Evolutionary conservation across 2,888 invertebrate genomes (phyloP), one percentile per base, ranked within the genome.

Genomic region (Drosophila kanekoi): DNA sequence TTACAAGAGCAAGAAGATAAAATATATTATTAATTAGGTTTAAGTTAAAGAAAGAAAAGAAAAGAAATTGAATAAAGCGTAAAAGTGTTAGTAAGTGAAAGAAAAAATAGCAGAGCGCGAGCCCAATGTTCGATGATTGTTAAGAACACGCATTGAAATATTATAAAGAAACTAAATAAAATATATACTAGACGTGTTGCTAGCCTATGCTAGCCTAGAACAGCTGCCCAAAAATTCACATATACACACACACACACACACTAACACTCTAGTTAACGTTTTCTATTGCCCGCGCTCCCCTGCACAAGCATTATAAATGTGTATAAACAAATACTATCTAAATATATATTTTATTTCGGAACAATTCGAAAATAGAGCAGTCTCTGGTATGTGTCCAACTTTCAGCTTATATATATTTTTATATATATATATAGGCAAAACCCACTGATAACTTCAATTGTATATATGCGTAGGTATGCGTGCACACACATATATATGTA

Each of bases 11-110:
- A 73, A 66, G 75, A 28, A 51, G 20, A 14, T 72, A 76, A 79
- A 67, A 61, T 70, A 68, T 87, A 84, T 83, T 83, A 82, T 87
- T 84, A 82, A 87, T 76, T 77, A 76, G 67, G 73, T 67, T 61
- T 76, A 76, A 76, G 77, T 5, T 33, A 11, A 78, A 68, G 43
- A 60, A 48, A 61, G 45, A 57, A 38, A 51, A 51, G 59, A 67
- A 69, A 68, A 59, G 65, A 69, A 71, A 79, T 74, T 84, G 80
- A 84, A 86, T 87, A 85, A 83, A 83, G 70, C 63, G 60, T 63
- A 75, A 68, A 77, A 71, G 59, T 68, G 79, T 77, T 79, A 71
- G 67, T 71, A 79, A 71, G 77, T 70, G 79, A 85, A 87, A 49
- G 52, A 58, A 48, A 16, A 56, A 48, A 56, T 43, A 59, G 70